Percentiles rank a stretch among this genome's conserved stretches.
Evolutionary conservation across 2,113 vertebrate genomes (phyloP).

Genomic region (Candoia aspera): DNA sequence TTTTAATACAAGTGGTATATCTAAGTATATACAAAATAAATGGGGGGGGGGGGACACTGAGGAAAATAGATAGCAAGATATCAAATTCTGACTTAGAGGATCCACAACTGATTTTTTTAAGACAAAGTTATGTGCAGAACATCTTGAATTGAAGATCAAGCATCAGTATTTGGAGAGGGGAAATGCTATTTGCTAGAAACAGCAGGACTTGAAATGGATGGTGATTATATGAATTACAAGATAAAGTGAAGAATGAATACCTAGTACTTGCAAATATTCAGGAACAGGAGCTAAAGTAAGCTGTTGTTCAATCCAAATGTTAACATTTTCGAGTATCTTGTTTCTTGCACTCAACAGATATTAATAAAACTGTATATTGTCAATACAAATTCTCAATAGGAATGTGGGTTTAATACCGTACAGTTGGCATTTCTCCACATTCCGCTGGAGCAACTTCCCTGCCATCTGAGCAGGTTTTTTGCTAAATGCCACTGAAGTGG

Average conservation of each 20-base stretch:
- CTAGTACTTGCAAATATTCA: neutral
- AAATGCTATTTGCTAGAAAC: neutral
- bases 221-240: neutral
- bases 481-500: constrained; percentile 74
- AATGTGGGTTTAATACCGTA: constrained; percentile 68
- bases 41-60: neutral
- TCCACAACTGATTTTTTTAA: neutral
- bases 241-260: neutral
- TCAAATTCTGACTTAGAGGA: neutral
- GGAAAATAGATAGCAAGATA: neutral
- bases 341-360: constrained; percentile 47
- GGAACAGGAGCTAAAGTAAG: constrained; percentile 5
- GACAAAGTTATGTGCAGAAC: neutral
- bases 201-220: neutral
- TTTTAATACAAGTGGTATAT: neutral
- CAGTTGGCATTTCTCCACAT: constrained; percentile 70
- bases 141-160: constrained; percentile 7
- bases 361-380: constrained; percentile 62
- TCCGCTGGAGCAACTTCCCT: constrained; percentile 72
- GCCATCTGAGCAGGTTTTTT: constrained; percentile 75
- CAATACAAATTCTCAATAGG: constrained; percentile 71
- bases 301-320: constrained; percentile 9
- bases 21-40: neutral
- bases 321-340: constrained; percentile 41
- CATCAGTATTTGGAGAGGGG: neutral